Conservation (phyloP, 2,888 invertebrate species). For the Drosophila vallismaia region DNA sequence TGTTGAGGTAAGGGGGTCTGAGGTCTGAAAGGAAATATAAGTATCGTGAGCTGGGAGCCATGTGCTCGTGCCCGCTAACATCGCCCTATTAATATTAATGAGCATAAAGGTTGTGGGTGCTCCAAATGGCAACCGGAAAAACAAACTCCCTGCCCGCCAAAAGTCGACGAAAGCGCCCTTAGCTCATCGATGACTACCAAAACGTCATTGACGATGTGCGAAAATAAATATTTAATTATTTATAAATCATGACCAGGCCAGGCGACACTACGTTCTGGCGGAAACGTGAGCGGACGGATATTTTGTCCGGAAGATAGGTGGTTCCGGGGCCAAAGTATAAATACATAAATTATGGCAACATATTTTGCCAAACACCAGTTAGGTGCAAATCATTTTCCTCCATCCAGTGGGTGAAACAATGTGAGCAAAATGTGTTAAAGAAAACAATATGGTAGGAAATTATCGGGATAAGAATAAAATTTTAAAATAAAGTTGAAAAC, state of each 20-base stretch:
- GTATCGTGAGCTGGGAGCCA: slow-evolving; percentile 8
- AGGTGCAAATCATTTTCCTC: slow-evolving; percentile 9
- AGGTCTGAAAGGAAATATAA: background rate
- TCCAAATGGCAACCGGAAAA: slow-evolving; percentile 45
- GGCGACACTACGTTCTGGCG: slow-evolving; percentile 16
- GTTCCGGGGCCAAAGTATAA: slow-evolving; percentile 1
- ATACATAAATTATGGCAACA: slow-evolving; percentile 45
- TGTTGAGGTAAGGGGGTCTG: slow-evolving; percentile 55
- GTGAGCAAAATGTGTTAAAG: slow-evolving; percentile 2
- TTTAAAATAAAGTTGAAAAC: too few relatives aligned
- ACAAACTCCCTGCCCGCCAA: slow-evolving; percentile 3
- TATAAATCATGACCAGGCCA: slow-evolving; percentile 73
- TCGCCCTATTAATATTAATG: slow-evolving; percentile 73
- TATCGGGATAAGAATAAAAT: background rate
- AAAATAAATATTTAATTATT: slow-evolving; percentile 79
- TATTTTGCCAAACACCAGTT: slow-evolving; percentile 14
- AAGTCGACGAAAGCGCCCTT: background rate
- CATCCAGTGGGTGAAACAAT: background rate
- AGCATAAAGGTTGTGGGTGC: slow-evolving; percentile 51
- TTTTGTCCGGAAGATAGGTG: slow-evolving; percentile 24
- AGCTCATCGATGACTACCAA: slow-evolving; percentile 41
- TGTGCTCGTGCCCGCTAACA: slow-evolving; percentile 31
- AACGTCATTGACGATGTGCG: slow-evolving; percentile 71
- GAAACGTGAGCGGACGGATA: slow-evolving; percentile 35
- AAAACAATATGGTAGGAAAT: background rate